Base-by-base conservation (phyloP, 64 coral and sea anemone genomes). In the Anthopleura sola region DNA sequence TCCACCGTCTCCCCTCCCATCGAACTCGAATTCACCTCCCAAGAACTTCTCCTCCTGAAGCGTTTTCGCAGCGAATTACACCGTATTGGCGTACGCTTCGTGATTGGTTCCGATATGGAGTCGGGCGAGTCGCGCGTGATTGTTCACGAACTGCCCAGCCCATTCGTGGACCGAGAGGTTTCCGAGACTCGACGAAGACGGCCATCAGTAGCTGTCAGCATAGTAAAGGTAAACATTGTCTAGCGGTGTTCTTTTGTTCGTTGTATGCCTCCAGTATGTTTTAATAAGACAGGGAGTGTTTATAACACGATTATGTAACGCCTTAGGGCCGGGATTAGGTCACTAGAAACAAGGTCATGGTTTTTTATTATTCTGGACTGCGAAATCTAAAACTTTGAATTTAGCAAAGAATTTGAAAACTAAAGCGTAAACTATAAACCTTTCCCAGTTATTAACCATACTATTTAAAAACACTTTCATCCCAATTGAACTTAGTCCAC, bases 131-230 rank as follows among this genome's bases (percentile, higher is more conserved):
- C 85, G 26, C 60, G 5, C 15, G 79, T 99, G 28, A 74, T 46
- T 21, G 49, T 94, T 0, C 82, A 82, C 53, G 80, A 60, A 17
- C 79, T 99, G 0, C 97, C 97, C 3, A 91, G 89, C 14, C 87
- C 94, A 5, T 99, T 94, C 84, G 90, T 99, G 48, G 86, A 91
- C 38, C 93, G 92, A 34, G 95, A 94, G 68, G 54, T 89, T 49
- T 93, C 92, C 29, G 88, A 91, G 34, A 86, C 87, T 6, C 93
- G 78, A 74, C 94, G 90, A 82, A 84, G 93, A 68, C 40, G 94
- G 55, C 84, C 86, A 9, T 96, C 94, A 21, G 94, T 96, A 11
- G 90, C 94, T 36, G 64, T 78, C 23, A 80, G 78, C 23, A 92
- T 92, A 21, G 90, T 96, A 34, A 96, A 96, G 94, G 94, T 96